A percentile compares a stretch with the other conserved stretches of the same genome.
Conservation (phyloP, 35 echinoderm and acorn worm species). For the Diadema setosum region DNA sequence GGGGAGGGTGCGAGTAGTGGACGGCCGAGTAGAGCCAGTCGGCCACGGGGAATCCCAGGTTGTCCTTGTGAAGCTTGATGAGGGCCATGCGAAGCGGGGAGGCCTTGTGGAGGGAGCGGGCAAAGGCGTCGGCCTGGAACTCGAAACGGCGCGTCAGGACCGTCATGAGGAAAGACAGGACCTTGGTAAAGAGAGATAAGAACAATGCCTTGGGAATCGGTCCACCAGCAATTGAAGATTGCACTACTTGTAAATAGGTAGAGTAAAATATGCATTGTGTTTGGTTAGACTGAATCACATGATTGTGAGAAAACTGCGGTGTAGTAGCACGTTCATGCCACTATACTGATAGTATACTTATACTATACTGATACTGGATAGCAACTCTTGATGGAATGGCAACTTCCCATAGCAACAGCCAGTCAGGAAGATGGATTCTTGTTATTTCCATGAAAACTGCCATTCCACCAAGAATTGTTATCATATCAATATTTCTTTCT, state of each 20-base stretch:
- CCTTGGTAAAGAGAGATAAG: constrained; percentile 43
- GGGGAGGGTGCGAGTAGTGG: constrained; percentile 97
- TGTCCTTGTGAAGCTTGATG: constrained; percentile 93
- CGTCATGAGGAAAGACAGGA: constrained; percentile 94
- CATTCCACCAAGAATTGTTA: too few relatives aligned
- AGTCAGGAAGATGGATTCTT: too few relatives aligned
- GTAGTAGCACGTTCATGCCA: too few relatives aligned
- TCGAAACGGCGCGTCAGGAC: constrained; percentile 83
- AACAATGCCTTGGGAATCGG: neutral
- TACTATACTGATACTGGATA: neutral
- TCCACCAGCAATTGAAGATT: neutral
- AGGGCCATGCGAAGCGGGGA: constrained; percentile 60
- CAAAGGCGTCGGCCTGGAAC: constrained; percentile 98
- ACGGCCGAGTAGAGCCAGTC: constrained; percentile 93
- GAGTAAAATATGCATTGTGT: neutral
- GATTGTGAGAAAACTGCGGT: neutral
- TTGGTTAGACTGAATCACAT: neutral
- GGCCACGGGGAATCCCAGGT: constrained; percentile 87
- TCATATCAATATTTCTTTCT: too few relatives aligned
- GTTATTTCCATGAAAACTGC: too few relatives aligned
- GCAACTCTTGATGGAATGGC: too few relatives aligned
- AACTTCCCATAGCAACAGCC: too few relatives aligned
- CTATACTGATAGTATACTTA: neutral
- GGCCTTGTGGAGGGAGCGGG: constrained; percentile 70
- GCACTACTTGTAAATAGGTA: neutral